Base-by-base conservation (phyloP, 2,888 invertebrate genomes). In the Ectemnius continuus region DNA sequence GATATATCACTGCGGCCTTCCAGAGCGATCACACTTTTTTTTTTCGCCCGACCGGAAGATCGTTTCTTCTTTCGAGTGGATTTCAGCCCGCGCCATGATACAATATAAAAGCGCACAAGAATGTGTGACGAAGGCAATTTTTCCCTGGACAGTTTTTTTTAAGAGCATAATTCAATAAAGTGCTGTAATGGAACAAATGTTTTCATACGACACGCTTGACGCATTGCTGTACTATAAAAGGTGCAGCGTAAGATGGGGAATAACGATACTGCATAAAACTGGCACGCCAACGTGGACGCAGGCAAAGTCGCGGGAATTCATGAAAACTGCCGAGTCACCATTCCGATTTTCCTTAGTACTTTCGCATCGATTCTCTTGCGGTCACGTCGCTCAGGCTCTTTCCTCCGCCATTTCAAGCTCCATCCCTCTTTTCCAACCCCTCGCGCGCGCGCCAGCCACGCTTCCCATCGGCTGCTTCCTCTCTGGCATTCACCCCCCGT, bases 21-120 rank as follows among this genome's bases (percentile, higher is more conserved):
- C 80, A 88, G 88, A 88, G 86, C 86, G 85, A 85, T 84, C 85
- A 85, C 84, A 79, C 85, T 76, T 82, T 74, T 76, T 75, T 48
- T 16, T 52, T 64, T 74, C 68, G 67, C 67, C 66, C 75, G 76
- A 78, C 74, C 73, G 66, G 80, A 52, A 16, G 14, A 52, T 52
- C 52, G 11, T 52, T 52, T 14, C 14, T 13, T 11, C 11, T 11
- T 14, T 52, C 52, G 52, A 14, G 14, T 52, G 8, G 52, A 52
- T 14, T 36, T 11, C 4, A 52, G n/a, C 16, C 1, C 16, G n/a
- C 6, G 5, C 52, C 36, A 6, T 36, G 11, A 36, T 36, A 11
- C 36, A 52, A 4, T 36, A 11, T 11, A 52, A 52, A 16, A 16
- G 14, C 52, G 52, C 47, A n/a, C 2, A 47, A 4, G 2, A n/a